phyloP scores from a whole-genome alignment of 2,113 vertebrate species.

The Aspiorhynchus laticeps region DNA sequence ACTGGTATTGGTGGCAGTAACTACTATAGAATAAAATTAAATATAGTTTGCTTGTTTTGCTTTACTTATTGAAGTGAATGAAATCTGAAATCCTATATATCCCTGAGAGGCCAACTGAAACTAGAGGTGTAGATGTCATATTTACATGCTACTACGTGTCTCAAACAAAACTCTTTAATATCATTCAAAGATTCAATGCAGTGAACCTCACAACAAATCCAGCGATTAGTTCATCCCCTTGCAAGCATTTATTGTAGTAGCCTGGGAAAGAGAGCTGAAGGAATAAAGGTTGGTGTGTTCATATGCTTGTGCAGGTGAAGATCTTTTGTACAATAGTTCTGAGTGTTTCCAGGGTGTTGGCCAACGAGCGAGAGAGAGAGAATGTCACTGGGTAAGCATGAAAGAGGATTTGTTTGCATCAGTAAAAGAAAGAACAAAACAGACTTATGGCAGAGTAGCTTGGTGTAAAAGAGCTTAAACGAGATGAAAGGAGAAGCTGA shows the following conservation, averaged over 20 bases:
- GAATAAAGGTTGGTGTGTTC: slow-evolving; percentile 30
- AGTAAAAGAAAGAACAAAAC: background rate
- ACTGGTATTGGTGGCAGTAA: too few relatives aligned
- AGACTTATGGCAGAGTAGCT: slow-evolving; percentile 1
- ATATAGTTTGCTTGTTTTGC: background rate
- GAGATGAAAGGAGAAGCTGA: slow-evolving; percentile 18
- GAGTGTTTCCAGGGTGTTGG: slow-evolving; percentile 30
- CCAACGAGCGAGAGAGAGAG: slow-evolving; percentile 1
- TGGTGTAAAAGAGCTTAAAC: background rate
- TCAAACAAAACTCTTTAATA: background rate
- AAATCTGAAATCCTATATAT: background rate
- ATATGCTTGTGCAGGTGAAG: slow-evolving; percentile 6
- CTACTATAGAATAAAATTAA: too few relatives aligned
- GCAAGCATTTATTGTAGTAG: background rate
- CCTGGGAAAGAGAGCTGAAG: slow-evolving; percentile 27
- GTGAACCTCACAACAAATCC: background rate
- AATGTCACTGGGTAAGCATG: slow-evolving; percentile 30
- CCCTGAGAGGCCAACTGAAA: background rate
- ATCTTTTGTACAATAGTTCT: background rate
- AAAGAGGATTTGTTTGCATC: slow-evolving; percentile 18
- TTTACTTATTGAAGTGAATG: background rate
- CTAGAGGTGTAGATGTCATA: background rate
- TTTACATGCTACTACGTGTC: background rate
- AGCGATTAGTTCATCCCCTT: background rate
- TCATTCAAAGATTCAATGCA: background rate